These are phyloP conservation scores for Brienomyrus longianalis DNA, from an alignment of 2,113 vertebrate species.

Conservation along the genomic window DNA sequence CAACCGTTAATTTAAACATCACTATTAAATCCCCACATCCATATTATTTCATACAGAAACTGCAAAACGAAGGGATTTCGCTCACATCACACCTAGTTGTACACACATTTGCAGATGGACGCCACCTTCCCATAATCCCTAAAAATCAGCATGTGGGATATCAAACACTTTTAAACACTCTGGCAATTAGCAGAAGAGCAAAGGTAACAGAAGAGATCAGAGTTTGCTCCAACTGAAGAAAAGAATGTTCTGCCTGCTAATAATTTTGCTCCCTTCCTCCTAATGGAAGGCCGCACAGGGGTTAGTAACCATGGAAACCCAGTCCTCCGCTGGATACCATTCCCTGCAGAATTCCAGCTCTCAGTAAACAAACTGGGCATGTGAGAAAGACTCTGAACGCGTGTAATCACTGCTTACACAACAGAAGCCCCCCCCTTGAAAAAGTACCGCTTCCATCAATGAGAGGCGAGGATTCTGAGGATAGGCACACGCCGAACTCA, in stretches of 20 bases:
- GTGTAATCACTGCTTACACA: conserved; percentile 20
- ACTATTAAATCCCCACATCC: not conserved
- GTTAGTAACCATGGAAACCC: conserved; percentile 63
- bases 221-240: conserved; percentile 31
- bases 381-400: conserved; percentile 48
- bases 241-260: conserved; percentile 43
- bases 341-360: conserved; percentile 63
- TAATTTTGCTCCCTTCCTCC: conserved; percentile 50
- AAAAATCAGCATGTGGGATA: not conserved
- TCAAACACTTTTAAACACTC: not conserved
- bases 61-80: not conserved
- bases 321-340: conserved; percentile 52
- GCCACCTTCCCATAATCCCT: not conserved
- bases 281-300: conserved; percentile 56
- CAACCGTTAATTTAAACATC: not conserved
- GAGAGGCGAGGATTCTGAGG: not conserved
- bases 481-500: not conserved
- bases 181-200: not conserved
- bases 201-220: conserved; percentile 28
- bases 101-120: not conserved
- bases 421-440: not conserved
- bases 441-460: not conserved
- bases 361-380: conserved; percentile 65
- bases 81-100: not conserved
- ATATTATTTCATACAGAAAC: not conserved